Evolutionary conservation across 2,113 vertebrate species (phyloP).

Genomic region (Paedocypris sp.): DNA sequence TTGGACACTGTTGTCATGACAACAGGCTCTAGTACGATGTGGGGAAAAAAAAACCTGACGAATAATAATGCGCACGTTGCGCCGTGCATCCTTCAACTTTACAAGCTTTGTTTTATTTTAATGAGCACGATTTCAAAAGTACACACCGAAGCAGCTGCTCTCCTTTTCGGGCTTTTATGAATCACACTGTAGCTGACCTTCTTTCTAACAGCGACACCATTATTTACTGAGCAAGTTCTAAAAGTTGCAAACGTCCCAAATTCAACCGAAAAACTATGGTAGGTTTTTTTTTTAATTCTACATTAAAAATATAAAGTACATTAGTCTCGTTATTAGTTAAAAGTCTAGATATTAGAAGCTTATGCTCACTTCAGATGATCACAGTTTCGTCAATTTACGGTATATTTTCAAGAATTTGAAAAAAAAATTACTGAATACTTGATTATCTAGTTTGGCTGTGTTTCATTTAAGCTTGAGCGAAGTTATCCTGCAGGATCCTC

Average conservation of each 20-base stretch:
- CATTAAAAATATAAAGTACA: too few species aligned
- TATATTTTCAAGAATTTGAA: too few species aligned
- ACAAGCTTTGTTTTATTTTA: background rate
- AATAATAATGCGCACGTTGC: constrained; percentile 34
- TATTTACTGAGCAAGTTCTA: constrained; percentile 6
- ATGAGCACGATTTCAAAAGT: background rate
- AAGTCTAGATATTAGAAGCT: too few species aligned
- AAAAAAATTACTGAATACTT: too few species aligned
- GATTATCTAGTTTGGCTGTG: too few species aligned
- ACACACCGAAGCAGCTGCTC: background rate
- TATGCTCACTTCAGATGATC: too few species aligned
- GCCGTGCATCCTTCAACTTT: background rate
- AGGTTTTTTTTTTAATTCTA: too few species aligned
- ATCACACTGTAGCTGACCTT: background rate
- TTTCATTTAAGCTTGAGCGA: too few species aligned
- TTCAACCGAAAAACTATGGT: too few species aligned
- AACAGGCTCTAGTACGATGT: constrained; percentile 32
- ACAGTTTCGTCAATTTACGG: too few species aligned
- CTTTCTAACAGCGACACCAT: constrained; percentile 4
- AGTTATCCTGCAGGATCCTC: too few species aligned
- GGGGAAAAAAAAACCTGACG: constrained; percentile 25
- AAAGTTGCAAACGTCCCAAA: background rate
- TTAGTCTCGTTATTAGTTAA: too few species aligned
- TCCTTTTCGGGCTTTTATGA: background rate
- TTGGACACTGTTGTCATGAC: constrained; percentile 35